Base-by-base conservation (phyloP, 2,113 vertebrate species). In the Chloroceryle aenea region DNA sequence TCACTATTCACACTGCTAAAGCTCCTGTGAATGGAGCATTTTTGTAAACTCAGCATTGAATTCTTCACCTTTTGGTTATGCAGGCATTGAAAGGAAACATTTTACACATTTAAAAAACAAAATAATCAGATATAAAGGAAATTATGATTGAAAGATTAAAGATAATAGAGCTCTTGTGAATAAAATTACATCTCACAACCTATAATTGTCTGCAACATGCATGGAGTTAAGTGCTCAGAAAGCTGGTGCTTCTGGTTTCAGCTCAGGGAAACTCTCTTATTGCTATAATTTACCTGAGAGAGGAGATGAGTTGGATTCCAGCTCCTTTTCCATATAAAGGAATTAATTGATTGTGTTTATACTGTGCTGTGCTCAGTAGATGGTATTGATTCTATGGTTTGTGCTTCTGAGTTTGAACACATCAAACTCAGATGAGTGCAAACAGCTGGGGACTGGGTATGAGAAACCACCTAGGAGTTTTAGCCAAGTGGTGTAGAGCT, bases 331-430 rank as follows among this genome's bases (percentile, higher is more conserved):
- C 67, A 58, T 69, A 95, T 45, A 93, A 96, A 94, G 87, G 69
- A 89, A 89, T 91, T 91, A 96, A 93, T 85, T 89, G 66, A 76
- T 89, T 79, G 77, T 56, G 61, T 92, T 95, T 87, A 89, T 81
- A 43, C 56, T 87, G 50, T 19, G 9, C 85, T 63, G 63, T 85
- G 69, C 74, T 94, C 76, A 36, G 66, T 67, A 89, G 75, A 72
- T 64, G 43, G 58, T 89, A 87, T 76, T 7, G 21, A 48, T 89
- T 93, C 95, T 64, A 73, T 50, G 40, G 86, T 85, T 92, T 79
- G 52, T 69, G 81, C 62, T 30, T 95, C 89, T 87, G 64, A 34
- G 58, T 78, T 82, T 95, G 90, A 67, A 85, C 90, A 81, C 77
- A 85, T 73, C 87, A 87, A 23, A 87, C 62, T 81, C 29, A 0